phyloP scores from a whole-genome alignment of 2,888 invertebrate genomes.

The Tortricodes alternella region DNA sequence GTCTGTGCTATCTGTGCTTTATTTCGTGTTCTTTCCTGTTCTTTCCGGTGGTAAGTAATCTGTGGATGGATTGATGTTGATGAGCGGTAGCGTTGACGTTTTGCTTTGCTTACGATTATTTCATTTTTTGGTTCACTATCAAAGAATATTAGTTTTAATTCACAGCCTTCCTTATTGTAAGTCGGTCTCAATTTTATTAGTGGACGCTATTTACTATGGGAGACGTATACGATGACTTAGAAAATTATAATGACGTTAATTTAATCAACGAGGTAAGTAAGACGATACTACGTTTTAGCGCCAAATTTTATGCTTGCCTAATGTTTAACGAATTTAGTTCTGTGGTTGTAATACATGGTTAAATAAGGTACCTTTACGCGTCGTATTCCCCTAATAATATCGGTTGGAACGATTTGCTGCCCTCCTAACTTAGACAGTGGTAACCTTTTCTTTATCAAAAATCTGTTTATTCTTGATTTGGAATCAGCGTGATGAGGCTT shows the following conservation, averaged over 20 bases:
- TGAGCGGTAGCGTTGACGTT: not conserved
- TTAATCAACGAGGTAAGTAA: conserved; percentile 61
- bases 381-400: no score
- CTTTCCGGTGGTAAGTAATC: no score
- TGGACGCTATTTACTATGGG: conserved; percentile 49
- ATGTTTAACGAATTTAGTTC: not conserved
- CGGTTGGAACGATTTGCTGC: no score
- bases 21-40: no score
- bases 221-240: conserved; percentile 62
- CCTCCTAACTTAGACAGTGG: no score
- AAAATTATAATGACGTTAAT: conserved; percentile 65
- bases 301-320: conserved; percentile 46
- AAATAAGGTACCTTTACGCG: no score
- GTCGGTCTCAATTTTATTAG: not conserved
- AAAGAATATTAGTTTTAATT: not conserved
- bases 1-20: no score
- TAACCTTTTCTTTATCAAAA: no score
- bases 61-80: no score
- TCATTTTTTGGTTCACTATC: not conserved
- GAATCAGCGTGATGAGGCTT: no score
- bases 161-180: not conserved
- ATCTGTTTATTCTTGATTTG: no score
- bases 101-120: not conserved
- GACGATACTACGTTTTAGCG: conserved; percentile 54
- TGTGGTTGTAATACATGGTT: no score